Evolutionary conservation across 2,888 invertebrate genomes (phyloP).

Genomic region (Eulithis prunata): DNA sequence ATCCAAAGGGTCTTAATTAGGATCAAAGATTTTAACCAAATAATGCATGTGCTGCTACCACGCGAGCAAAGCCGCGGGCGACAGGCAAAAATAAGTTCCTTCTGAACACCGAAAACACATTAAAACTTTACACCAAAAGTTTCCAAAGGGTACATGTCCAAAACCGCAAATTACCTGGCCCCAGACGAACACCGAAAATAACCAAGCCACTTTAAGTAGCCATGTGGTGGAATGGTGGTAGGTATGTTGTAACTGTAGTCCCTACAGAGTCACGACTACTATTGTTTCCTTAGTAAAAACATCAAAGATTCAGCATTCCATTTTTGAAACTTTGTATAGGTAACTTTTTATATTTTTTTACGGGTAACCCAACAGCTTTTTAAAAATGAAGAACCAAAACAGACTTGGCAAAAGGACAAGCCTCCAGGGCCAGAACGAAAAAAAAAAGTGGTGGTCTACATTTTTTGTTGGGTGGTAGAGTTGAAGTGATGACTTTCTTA

Average conservation of each 20-base stretch:
- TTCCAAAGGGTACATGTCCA: slow-evolving; percentile 17
- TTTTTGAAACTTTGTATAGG: neutral
- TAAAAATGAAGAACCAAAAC: too few relatives aligned
- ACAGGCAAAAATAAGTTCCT: neutral
- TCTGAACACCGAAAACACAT: slow-evolving; percentile 11
- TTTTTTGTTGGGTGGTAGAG: too few relatives aligned
- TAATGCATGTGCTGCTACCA: too few relatives aligned
- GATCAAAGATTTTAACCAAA: too few relatives aligned
- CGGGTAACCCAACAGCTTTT: too few relatives aligned
- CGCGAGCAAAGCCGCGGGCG: too few relatives aligned
- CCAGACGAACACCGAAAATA: slow-evolving; percentile 14
- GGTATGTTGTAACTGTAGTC: slow-evolving; percentile 4
- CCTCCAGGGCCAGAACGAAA: too few relatives aligned
- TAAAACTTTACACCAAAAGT: slow-evolving; percentile 18
- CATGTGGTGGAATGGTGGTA: slow-evolving; percentile 10
- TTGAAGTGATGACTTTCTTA: too few relatives aligned
- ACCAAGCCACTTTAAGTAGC: slow-evolving; percentile 1
- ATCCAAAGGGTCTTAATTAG: too few relatives aligned
- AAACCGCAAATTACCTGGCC: slow-evolving; percentile 29
- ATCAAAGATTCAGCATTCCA: slow-evolving; percentile 17
- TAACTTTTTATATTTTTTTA: too few relatives aligned
- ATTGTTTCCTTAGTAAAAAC: slow-evolving; percentile 32
- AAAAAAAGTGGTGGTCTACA: too few relatives aligned
- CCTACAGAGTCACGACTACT: slow-evolving; percentile 25
- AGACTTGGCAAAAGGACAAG: too few relatives aligned